These are phyloP conservation scores for Gari tellinella DNA, from an alignment of 2,888 invertebrate species.

Conservation along the genomic window DNA sequence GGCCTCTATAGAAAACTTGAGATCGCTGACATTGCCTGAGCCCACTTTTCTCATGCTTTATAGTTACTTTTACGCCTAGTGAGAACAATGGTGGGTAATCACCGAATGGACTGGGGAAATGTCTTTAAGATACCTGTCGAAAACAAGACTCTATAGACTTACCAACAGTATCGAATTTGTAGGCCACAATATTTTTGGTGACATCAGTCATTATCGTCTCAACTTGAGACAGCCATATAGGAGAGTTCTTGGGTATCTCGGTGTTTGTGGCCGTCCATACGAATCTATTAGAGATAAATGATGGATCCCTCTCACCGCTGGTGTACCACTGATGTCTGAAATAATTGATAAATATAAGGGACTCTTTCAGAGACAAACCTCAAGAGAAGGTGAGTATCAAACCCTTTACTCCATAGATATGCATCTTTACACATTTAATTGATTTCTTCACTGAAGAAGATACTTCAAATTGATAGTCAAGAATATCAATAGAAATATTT, in stretches of 20 bases:
- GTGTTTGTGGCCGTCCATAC: slow-evolving; percentile 53
- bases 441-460: too few relatives aligned
- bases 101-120: too few relatives aligned
- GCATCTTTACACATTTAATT: neutral
- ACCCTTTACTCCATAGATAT: neutral
- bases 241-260: slow-evolving; percentile 18
- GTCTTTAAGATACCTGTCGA: neutral
- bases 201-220: slow-evolving; percentile 34
- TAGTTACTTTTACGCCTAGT: too few relatives aligned
- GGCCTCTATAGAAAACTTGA: too few relatives aligned
- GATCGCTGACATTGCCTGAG: too few relatives aligned
- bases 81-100: too few relatives aligned
- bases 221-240: slow-evolving; percentile 24
- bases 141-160: slow-evolving; percentile 15
- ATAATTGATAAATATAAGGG: neutral
- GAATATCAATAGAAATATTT: neutral
- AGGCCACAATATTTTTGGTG: slow-evolving; percentile 36
- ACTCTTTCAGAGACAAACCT: neutral
- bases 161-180: slow-evolving; percentile 31
- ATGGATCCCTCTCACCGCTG: slow-evolving; percentile 62
- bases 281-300: slow-evolving; percentile 14
- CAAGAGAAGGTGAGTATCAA: neutral
- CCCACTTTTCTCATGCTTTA: too few relatives aligned
- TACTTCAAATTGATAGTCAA: neutral
- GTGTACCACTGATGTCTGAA: slow-evolving; percentile 72